Conservation (phyloP, 2,888 invertebrate species). For the Eupithecia subfuscata region DNA sequence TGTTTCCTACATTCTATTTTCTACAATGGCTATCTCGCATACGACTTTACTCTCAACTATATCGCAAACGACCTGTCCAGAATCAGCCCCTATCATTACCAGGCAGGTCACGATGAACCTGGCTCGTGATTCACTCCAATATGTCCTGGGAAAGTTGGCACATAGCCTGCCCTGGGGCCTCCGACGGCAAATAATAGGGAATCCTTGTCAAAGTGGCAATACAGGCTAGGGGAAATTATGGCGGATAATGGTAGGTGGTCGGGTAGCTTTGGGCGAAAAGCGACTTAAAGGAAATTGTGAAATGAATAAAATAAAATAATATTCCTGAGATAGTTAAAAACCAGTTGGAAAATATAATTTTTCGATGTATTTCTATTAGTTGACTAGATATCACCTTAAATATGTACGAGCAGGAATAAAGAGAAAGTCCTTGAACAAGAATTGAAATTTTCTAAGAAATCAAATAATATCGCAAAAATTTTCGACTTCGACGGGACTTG, state of each 20-base stretch:
- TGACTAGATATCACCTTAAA: too few species aligned
- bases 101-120: constrained; percentile 30
- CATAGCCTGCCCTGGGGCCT: constrained; percentile 27
- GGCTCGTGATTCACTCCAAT: constrained; percentile 31
- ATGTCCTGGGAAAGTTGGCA: constrained; percentile 36
- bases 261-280: neutral
- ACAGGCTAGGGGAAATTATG: constrained; percentile 38
- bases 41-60: neutral
- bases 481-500: too few species aligned
- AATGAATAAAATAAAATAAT: constrained; percentile 1
- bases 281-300: neutral
- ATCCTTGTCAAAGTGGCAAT: constrained; percentile 38
- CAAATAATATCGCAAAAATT: too few species aligned
- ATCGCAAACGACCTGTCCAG: constrained; percentile 3
- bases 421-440: too few species aligned
- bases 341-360: neutral
- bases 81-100: constrained; percentile 41
- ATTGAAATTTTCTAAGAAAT: too few species aligned
- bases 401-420: too few species aligned
- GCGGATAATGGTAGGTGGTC: constrained; percentile 7
- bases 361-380: neutral
- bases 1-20: neutral
- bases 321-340: neutral
- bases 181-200: constrained; percentile 43
- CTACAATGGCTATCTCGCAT: neutral